These are phyloP conservation scores for Cladorhizidae sp. DNA, from an alignment of 37 sponge, comb jelly and placozoan species.

Conservation along the genomic window DNA sequence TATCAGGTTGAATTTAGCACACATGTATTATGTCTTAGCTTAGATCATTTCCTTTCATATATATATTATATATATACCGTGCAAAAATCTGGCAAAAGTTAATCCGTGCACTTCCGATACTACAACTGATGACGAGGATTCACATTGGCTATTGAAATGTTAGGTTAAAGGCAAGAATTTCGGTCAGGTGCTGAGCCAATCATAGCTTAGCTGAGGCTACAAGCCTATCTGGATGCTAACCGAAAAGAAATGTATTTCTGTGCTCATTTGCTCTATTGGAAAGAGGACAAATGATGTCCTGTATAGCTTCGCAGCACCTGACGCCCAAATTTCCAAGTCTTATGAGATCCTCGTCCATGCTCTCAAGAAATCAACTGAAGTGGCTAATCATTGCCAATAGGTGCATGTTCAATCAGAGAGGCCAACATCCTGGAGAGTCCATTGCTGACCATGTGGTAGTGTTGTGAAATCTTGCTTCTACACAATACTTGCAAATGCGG, in stretches of 20 bases:
- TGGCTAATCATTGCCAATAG: too few relatives aligned
- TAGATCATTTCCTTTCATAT: too few relatives aligned
- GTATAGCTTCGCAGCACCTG: not conserved
- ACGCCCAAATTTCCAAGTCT: too few relatives aligned
- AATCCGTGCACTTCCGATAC: too few relatives aligned
- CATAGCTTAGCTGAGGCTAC: not conserved
- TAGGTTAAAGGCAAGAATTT: slow-evolving; percentile 9
- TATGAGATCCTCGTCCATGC: too few relatives aligned
- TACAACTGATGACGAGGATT: slow-evolving; percentile 38
- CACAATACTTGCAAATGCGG: slow-evolving; percentile 1
- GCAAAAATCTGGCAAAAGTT: too few relatives aligned
- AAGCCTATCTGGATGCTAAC: slow-evolving; percentile 23
- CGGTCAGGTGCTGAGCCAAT: not conserved
- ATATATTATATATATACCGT: too few relatives aligned
- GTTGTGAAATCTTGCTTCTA: not conserved
- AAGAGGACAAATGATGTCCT: too few relatives aligned
- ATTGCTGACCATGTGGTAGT: slow-evolving; percentile 9
- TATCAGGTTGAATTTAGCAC: too few relatives aligned
- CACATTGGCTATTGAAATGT: slow-evolving; percentile 10
- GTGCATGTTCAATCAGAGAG: not conserved
- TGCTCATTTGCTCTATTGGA: not conserved
- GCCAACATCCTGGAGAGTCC: not conserved
- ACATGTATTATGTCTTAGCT: too few relatives aligned
- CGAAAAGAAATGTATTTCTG: not conserved
- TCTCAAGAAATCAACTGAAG: too few relatives aligned